Conservation (phyloP, 2,797 vertebrate species). For the Ciconia nigra region DNA sequence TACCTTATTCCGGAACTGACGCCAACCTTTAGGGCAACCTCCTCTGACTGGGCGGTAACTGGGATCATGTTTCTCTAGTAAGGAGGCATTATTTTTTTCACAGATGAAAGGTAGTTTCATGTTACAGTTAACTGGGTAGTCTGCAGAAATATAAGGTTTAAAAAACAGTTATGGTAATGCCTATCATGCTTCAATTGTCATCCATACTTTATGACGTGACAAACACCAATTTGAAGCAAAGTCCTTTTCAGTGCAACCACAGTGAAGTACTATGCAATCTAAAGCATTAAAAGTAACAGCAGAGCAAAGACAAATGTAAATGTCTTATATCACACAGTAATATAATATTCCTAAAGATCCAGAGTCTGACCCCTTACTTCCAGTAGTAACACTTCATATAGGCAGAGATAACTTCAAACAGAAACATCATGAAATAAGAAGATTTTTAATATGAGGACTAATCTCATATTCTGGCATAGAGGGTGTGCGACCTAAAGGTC, state of each 20-base stretch:
- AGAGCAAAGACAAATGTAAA: background rate
- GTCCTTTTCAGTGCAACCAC: background rate
- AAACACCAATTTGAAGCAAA: background rate
- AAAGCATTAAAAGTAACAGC: background rate
- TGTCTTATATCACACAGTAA: background rate
- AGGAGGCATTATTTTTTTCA: slow-evolving; percentile 84
- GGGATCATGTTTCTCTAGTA: slow-evolving; percentile 80
- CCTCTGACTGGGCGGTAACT: slow-evolving; percentile 67
- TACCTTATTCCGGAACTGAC: slow-evolving; percentile 90
- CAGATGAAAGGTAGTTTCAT: slow-evolving; percentile 86
- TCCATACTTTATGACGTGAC: background rate
- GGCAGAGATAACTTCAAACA: background rate
- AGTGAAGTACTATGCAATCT: background rate
- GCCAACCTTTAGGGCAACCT: slow-evolving; percentile 73
- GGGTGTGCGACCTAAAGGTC: background rate
- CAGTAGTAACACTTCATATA: background rate
- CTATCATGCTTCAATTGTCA: background rate
- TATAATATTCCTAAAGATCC: background rate
- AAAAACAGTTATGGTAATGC: background rate
- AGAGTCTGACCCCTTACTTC: background rate
- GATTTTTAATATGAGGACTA: background rate
- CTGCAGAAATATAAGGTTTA: slow-evolving; percentile 42
- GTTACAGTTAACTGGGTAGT: slow-evolving; percentile 67
- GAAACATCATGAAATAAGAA: background rate
- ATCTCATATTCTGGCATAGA: background rate